phyloP scores from a whole-genome alignment of 2,888 invertebrate genomes.

The Tetranychus piercei region DNA sequence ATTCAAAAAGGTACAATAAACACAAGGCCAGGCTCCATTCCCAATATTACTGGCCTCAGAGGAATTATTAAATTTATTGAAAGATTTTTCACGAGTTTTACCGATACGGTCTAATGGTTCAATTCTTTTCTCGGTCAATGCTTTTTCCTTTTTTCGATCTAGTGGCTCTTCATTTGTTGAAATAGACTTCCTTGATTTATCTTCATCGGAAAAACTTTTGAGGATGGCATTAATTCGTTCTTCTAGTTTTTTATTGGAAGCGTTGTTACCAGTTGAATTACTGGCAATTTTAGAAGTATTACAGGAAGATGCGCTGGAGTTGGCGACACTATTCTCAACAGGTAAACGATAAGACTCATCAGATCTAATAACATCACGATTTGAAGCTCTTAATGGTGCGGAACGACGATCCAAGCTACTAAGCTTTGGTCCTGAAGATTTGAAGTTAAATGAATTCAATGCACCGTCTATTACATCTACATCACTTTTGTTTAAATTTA shows the following conservation, averaged over 20 bases:
- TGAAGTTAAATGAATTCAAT: background rate
- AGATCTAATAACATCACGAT: background rate
- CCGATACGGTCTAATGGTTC: background rate
- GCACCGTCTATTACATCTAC: background rate
- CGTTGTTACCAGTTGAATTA: background rate
- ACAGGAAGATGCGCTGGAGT: background rate
- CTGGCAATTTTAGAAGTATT: background rate
- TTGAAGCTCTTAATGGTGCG: background rate
- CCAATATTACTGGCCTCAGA: background rate
- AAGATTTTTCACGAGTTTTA: background rate
- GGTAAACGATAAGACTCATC: background rate
- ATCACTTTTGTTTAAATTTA: background rate
- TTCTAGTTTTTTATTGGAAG: slow-evolving; percentile 1
- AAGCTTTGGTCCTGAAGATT: background rate
- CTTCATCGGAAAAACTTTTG: background rate
- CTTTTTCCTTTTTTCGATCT: background rate
- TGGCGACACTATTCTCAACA: background rate
- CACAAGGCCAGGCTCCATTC: slow-evolving; percentile 44
- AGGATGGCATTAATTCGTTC: background rate
- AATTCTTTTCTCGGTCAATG: background rate
- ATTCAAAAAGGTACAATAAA: slow-evolving; percentile 52
- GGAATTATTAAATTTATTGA: background rate
- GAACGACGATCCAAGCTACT: background rate
- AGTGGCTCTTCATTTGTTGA: background rate
- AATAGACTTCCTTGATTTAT: background rate